Evolutionary conservation across 2,888 invertebrate genomes (phyloP).

Genomic region (Marronus borbonicus): DNA sequence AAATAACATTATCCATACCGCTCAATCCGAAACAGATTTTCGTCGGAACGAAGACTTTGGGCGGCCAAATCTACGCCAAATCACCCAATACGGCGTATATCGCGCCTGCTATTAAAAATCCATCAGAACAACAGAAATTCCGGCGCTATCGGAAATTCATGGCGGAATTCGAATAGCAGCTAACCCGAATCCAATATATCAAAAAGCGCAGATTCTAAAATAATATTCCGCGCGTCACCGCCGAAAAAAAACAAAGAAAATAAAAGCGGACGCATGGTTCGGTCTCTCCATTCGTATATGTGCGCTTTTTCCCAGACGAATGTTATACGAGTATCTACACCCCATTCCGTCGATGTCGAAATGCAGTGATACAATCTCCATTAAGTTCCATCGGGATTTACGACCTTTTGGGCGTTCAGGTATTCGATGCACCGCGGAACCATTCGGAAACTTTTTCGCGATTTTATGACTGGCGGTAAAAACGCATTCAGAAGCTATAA

Average conservation of each 20-base stretch:
- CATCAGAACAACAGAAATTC: slow-evolving; percentile 9
- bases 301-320: background rate
- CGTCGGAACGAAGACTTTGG: too few relatives aligned
- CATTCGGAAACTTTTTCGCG: slow-evolving; percentile 13
- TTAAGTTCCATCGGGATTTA: slow-evolving; percentile 14
- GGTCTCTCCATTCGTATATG: background rate
- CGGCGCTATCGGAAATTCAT: slow-evolving; percentile 9
- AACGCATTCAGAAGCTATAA: slow-evolving; percentile 5
- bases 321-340: background rate
- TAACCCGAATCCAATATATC: slow-evolving; percentile 7
- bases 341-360: background rate
- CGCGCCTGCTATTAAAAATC: slow-evolving; percentile 5
- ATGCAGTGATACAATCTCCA: slow-evolving; percentile 8
- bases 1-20: too few relatives aligned
- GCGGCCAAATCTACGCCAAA: too few relatives aligned
- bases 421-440: slow-evolving; percentile 11
- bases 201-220: slow-evolving; percentile 13
- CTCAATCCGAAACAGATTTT: too few relatives aligned
- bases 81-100: too few relatives aligned
- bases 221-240: background rate
- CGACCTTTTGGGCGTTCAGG: background rate
- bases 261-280: background rate
- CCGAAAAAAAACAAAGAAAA: background rate
- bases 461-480: slow-evolving; percentile 14
- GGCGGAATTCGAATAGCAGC: background rate